phyloP scores from a whole-genome alignment of 1,140 invertebrate species.

The Eupristina koningsbergeri region DNA sequence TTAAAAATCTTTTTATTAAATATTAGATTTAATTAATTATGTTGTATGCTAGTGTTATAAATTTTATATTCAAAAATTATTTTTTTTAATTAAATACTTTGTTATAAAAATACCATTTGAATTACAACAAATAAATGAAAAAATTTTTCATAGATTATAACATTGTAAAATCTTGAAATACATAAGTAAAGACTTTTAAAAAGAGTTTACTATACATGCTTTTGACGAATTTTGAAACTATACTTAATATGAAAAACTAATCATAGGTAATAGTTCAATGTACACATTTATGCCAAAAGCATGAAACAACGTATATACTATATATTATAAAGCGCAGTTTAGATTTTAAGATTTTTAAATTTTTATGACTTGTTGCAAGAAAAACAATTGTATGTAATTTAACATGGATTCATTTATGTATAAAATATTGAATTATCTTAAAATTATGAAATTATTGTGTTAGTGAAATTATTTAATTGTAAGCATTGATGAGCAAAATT shows the following conservation, averaged over 20 bases:
- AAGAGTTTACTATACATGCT: slow-evolving; percentile 46
- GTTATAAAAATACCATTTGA: slow-evolving; percentile 6
- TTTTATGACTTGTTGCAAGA: slow-evolving; percentile 48
- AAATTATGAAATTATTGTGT: neutral
- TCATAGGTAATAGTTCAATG: slow-evolving; percentile 50
- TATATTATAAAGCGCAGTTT: slow-evolving; percentile 28
- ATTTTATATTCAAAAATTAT: slow-evolving; percentile 5
- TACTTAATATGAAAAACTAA: slow-evolving; percentile 50
- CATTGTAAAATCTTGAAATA: no score
- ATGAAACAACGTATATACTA: slow-evolving; percentile 36
- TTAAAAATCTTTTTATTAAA: slow-evolving; percentile 22
- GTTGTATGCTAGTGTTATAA: slow-evolving; percentile 39
- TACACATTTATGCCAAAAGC: slow-evolving; percentile 34
- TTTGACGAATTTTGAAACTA: slow-evolving; percentile 30
- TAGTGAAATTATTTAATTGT: neutral
- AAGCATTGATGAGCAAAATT: slow-evolving; percentile 12
- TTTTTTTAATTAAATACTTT: slow-evolving; percentile 4
- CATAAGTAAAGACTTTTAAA: no score
- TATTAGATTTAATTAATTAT: slow-evolving; percentile 2
- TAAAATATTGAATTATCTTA: neutral
- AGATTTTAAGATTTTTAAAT: slow-evolving; percentile 28
- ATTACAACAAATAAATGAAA: slow-evolving; percentile 42
- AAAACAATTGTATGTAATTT: slow-evolving; percentile 43
- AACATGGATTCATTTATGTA: slow-evolving; percentile 31
- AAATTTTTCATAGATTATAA: no score